Conservation (phyloP, 2,888 invertebrate species). For the Dastarcus helophoroides region DNA sequence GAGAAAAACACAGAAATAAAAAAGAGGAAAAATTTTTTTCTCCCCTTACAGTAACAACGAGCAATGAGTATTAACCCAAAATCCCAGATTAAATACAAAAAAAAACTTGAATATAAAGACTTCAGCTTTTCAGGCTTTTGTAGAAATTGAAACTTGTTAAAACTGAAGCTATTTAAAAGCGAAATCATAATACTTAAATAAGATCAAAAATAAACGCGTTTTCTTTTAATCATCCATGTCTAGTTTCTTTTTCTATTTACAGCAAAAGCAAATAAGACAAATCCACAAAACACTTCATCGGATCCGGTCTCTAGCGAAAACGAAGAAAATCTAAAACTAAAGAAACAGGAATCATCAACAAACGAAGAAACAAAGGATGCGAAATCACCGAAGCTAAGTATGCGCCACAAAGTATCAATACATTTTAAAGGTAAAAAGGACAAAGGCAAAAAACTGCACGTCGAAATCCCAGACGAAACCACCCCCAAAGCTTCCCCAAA, state of each 20-base stretch:
- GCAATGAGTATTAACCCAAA: too few species aligned
- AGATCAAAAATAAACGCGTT: too few species aligned
- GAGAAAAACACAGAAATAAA: too few species aligned
- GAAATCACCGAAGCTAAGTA: constrained; percentile 26
- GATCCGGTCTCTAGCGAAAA: constrained; percentile 28
- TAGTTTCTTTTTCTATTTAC: constrained; percentile 5
- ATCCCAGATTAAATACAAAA: too few species aligned
- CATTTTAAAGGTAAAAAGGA: constrained; percentile 36
- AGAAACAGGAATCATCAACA: constrained; percentile 17
- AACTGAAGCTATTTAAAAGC: too few species aligned
- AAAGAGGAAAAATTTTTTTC: too few species aligned
- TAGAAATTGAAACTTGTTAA: too few species aligned
- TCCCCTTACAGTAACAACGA: too few species aligned
- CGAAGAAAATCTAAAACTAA: constrained; percentile 29
- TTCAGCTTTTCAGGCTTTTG: too few species aligned
- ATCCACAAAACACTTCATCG: constrained; percentile 18
- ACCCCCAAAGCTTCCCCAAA: constrained; percentile 5
- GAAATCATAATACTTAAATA: too few species aligned
- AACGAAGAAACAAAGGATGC: constrained; percentile 6
- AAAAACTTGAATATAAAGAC: too few species aligned
- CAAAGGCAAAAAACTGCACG: constrained; percentile 16
- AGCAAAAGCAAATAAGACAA: constrained; percentile 29
- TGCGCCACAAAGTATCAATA: constrained; percentile 36
- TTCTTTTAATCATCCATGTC: too few species aligned
- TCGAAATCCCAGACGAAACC: constrained; percentile 3